These are phyloP conservation scores for Drepana falcataria DNA, from an alignment of 2,888 invertebrate species.

Conservation along the genomic window DNA sequence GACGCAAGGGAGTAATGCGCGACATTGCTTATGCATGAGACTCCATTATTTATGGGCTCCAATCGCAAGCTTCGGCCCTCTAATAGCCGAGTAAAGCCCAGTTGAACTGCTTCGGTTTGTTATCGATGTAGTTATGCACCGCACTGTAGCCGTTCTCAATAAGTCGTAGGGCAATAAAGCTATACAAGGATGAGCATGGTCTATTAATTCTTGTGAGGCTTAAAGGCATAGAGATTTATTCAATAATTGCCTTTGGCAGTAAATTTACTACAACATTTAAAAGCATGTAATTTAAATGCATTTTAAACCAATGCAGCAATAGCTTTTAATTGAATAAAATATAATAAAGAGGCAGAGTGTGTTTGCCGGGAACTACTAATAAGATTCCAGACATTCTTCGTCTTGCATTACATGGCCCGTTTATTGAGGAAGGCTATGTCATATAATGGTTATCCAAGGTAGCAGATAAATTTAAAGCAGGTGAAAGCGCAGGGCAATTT, in stretches of 20 bases:
- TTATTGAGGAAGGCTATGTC: no score
- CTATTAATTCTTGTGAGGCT: slow-evolving; percentile 17
- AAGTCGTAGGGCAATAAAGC: slow-evolving; percentile 25
- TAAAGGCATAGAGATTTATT: slow-evolving; percentile 9
- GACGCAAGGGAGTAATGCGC: slow-evolving; percentile 46
- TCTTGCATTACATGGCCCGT: no score
- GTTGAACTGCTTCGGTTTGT: slow-evolving; percentile 26
- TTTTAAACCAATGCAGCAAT: no score
- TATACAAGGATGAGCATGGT: slow-evolving; percentile 17
- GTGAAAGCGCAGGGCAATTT: no score
- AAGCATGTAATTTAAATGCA: background rate
- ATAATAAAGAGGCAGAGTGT: no score
- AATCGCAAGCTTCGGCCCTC: slow-evolving; percentile 42
- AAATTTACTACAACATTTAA: background rate
- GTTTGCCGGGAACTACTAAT: no score
- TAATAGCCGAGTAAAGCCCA: slow-evolving; percentile 48
- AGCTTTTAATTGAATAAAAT: no score
- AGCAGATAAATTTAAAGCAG: no score
- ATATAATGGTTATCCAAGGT: no score
- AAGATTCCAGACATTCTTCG: no score
- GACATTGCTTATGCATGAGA: slow-evolving; percentile 65
- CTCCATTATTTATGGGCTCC: slow-evolving; percentile 66
- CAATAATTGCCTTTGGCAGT: background rate
- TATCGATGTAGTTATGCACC: slow-evolving; percentile 17
- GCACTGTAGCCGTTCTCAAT: slow-evolving; percentile 26